These are phyloP conservation scores for Acanthiza pusilla DNA, from an alignment of 2,797 vertebrate species.

Conservation along the genomic window DNA sequence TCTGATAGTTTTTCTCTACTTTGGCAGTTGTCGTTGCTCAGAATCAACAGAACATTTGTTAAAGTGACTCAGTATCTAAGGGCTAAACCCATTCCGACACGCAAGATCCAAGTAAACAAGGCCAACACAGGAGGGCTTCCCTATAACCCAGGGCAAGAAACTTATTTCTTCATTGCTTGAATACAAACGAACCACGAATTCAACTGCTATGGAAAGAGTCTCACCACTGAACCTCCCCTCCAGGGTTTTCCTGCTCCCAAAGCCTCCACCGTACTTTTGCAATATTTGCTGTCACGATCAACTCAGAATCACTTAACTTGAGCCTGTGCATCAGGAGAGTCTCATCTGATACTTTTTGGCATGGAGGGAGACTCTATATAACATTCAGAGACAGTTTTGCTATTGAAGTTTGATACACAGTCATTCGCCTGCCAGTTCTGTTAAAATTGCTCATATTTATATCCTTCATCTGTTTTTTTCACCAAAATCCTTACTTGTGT, in stretches of 20 bases:
- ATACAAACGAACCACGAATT: not conserved
- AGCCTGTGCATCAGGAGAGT: not conserved
- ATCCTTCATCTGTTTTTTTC: not conserved
- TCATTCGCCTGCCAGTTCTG: not conserved
- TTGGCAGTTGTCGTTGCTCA: not conserved
- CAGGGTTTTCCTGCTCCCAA: not conserved
- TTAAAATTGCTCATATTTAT: not conserved
- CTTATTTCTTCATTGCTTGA: not conserved
- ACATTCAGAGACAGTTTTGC: not conserved
- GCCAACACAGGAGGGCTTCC: not conserved
- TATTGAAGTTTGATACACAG: not conserved
- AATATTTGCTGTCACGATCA: not conserved
- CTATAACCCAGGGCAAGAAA: not conserved
- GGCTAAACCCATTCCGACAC: not conserved
- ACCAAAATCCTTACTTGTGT: not conserved
- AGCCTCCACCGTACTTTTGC: not conserved
- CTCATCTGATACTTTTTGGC: rapidly evolving
- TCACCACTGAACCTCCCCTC: not conserved
- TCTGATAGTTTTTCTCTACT: not conserved
- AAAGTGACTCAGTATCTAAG: not conserved
- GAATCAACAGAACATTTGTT: not conserved
- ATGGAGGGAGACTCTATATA: not conserved
- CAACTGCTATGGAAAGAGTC: not conserved
- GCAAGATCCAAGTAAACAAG: not conserved
- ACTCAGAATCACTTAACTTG: not conserved